phyloP scores from a whole-genome alignment of 2,113 vertebrate species.

The Macroglossus sobrinus region DNA sequence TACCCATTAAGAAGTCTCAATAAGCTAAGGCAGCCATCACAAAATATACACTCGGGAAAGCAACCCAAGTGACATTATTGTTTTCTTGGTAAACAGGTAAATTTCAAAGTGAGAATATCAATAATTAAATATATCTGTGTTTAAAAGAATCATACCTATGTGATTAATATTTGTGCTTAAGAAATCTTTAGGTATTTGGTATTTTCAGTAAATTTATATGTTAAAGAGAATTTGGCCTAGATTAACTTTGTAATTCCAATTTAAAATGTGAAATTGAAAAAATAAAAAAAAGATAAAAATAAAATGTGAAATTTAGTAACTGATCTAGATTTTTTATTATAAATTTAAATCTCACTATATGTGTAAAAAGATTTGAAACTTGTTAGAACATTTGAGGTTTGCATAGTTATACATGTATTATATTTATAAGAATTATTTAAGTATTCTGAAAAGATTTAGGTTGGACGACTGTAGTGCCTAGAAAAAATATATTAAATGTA shows the following conservation, averaged over 20 bases:
- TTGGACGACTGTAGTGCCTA: not conserved
- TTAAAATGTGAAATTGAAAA: not conserved
- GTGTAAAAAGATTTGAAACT: conserved; percentile 7
- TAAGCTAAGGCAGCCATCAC: not conserved
- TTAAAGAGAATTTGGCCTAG: not conserved
- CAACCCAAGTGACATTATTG: not conserved
- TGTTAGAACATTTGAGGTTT: not conserved
- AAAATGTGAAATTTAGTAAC: not conserved
- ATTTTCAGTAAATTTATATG: not conserved
- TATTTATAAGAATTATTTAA: conserved; percentile 5
- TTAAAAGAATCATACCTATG: conserved; percentile 3
- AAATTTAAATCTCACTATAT: not conserved
- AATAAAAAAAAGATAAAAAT: not conserved
- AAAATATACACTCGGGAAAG: not conserved
- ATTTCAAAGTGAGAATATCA: not conserved
- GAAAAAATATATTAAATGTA: not conserved
- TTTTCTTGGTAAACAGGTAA: not conserved
- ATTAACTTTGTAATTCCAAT: not conserved
- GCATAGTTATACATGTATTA: not conserved
- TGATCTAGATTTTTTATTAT: not conserved
- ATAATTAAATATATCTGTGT: not conserved
- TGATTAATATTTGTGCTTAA: conserved; percentile 17
- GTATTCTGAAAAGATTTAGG: conserved; percentile 5
- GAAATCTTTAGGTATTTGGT: not conserved
- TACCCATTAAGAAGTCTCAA: not conserved